phyloP scores from a whole-genome alignment of 2,797 vertebrate species.

The Falco columbarius region DNA sequence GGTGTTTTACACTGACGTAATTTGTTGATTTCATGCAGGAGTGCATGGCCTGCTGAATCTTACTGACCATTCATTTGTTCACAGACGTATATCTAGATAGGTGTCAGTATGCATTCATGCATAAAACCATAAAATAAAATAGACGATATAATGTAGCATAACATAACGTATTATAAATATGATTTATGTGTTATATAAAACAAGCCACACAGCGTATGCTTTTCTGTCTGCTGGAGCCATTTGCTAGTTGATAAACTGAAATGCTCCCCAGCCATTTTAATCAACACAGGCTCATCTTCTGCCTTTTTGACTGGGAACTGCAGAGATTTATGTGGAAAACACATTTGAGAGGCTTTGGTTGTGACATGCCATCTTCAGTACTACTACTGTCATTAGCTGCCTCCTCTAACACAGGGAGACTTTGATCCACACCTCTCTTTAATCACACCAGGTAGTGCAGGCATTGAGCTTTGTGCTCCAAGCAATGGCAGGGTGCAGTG shows the following conservation, averaged over 20 bases:
- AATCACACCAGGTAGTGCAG: fast-evolving
- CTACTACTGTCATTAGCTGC: not conserved
- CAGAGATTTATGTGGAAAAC: not conserved
- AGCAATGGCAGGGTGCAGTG: not conserved
- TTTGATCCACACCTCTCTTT: not conserved
- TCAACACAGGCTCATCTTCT: not conserved
- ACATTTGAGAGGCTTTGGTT: not conserved
- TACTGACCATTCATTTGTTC: not conserved
- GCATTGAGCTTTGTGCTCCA: not conserved
- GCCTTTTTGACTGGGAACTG: not conserved
- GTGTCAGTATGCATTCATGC: not conserved
- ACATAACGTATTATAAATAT: not conserved
- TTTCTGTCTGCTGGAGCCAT: not conserved
- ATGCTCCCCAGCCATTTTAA: not conserved
- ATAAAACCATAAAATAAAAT: not conserved
- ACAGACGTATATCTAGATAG: not conserved
- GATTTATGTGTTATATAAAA: not conserved
- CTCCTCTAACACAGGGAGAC: not conserved
- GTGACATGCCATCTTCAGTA: not conserved
- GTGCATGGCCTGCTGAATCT: not conserved
- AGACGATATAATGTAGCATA: not conserved
- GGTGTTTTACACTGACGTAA: not conserved
- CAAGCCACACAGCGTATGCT: not conserved
- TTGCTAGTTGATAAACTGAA: not conserved
- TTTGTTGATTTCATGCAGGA: not conserved